Conservation (phyloP, 2,113 vertebrate genomes). For the Sinosuthora webbiana region DNA sequence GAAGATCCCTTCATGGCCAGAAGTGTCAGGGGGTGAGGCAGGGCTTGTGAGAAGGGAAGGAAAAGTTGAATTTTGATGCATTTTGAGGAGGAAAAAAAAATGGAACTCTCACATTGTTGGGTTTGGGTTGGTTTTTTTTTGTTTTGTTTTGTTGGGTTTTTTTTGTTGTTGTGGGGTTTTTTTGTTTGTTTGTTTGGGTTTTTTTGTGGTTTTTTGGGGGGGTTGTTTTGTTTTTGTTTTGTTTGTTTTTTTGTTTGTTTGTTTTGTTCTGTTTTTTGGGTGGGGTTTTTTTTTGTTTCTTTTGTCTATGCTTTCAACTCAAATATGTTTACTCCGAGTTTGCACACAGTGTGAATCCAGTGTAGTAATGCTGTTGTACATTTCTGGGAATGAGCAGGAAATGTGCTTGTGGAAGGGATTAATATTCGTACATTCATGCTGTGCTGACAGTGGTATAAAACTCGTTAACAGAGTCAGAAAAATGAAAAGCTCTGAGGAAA, state of each 20-base stretch:
- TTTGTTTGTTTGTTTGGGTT: too few species aligned
- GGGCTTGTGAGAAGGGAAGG: neutral
- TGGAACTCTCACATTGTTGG: rapidly evolving
- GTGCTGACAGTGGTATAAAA: neutral
- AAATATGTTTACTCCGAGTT: neutral
- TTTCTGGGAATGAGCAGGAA: neutral
- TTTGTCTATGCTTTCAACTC: neutral
- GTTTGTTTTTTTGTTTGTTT: too few species aligned
- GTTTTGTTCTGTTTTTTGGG: too few species aligned
- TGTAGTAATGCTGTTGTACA: neutral
- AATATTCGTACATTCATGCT: neutral
- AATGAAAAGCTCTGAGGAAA: neutral
- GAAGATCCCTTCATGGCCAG: neutral
- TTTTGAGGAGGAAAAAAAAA: neutral
- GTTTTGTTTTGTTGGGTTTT: too few species aligned
- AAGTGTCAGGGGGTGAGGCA: neutral
- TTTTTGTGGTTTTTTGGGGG: too few species aligned
- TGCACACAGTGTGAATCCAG: neutral
- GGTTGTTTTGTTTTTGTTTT: too few species aligned
- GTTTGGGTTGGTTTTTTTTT: rapidly evolving
- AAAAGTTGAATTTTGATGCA: neutral
- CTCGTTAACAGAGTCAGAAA: neutral
- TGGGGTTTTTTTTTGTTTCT: too few species aligned
- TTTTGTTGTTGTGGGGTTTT: too few species aligned
- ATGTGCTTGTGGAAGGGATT: neutral